Evolutionary conservation across 2,888 invertebrate genomes (phyloP).

Genomic region (Cephonodes hylas): DNA sequence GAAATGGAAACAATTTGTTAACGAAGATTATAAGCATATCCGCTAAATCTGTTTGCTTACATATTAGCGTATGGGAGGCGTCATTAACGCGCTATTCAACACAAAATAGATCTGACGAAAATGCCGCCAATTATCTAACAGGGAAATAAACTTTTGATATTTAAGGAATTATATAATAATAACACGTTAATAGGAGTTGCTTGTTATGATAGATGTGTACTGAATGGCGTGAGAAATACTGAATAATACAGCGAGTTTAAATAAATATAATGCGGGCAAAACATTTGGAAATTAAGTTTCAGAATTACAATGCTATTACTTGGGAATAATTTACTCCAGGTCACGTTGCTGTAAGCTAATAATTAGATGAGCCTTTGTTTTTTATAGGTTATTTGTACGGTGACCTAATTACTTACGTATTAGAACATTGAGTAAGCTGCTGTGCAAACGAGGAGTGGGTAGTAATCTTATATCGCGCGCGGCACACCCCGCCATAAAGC

Average conservation of each 20-base stretch:
- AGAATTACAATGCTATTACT: not conserved
- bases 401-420: not conserved
- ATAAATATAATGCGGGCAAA: not conserved
- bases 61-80: not conserved
- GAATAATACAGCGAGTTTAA: not conserved
- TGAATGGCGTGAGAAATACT: not conserved
- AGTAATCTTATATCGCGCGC: slow-evolving; percentile 8
- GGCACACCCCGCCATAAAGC: slow-evolving; percentile 4
- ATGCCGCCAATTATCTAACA: not conserved
- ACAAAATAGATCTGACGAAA: slow-evolving; percentile 9
- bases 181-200: not conserved
- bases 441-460: not conserved
- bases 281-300: not conserved
- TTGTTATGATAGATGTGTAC: not conserved
- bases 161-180: not conserved
- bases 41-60: not conserved
- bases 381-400: not conserved
- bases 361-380: not conserved
- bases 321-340: not conserved
- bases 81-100: not conserved
- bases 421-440: not conserved
- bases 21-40: not conserved
- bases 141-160: slow-evolving; percentile 3
- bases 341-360: not conserved
- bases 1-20: not conserved